phyloP scores from a whole-genome alignment of 2,113 vertebrate species.

The Dipodomys stephensi region DNA sequence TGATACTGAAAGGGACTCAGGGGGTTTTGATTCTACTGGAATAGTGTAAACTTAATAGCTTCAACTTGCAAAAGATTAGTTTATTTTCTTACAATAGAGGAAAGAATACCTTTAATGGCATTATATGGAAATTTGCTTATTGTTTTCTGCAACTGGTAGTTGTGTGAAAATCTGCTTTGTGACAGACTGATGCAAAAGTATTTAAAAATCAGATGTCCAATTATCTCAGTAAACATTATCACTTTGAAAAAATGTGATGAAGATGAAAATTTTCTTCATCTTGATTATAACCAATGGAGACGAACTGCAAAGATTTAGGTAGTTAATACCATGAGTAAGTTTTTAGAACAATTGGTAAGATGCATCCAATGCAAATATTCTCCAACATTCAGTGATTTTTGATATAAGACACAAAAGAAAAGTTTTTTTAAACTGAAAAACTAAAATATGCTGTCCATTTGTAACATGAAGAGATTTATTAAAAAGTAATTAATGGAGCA shows the following conservation, averaged over 20 bases:
- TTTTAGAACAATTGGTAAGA: background rate
- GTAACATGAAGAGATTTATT: background rate
- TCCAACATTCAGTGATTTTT: background rate
- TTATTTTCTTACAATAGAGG: too few relatives aligned
- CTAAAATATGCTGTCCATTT: background rate
- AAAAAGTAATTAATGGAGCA: background rate
- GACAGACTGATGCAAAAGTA: too few relatives aligned
- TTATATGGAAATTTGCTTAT: too few relatives aligned
- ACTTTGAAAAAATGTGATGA: background rate
- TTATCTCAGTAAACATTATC: too few relatives aligned
- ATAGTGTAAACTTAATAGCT: too few relatives aligned
- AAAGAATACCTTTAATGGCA: too few relatives aligned
- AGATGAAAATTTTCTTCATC: background rate
- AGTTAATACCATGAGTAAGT: background rate
- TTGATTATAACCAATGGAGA: background rate
- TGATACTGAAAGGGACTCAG: too few relatives aligned
- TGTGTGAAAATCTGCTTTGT: too few relatives aligned
- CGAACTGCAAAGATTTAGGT: accelerated
- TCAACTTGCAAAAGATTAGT: too few relatives aligned
- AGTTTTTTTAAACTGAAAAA: background rate
- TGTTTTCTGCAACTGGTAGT: too few relatives aligned
- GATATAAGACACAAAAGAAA: background rate
- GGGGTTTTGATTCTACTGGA: too few relatives aligned
- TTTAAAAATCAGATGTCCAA: too few relatives aligned
- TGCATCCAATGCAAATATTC: background rate